Percentiles rank a stretch among this genome's conserved stretches.
Evolutionary conservation across 2,113 vertebrate species (phyloP).

Genomic region (Poeciliopsis turrubarensis): DNA sequence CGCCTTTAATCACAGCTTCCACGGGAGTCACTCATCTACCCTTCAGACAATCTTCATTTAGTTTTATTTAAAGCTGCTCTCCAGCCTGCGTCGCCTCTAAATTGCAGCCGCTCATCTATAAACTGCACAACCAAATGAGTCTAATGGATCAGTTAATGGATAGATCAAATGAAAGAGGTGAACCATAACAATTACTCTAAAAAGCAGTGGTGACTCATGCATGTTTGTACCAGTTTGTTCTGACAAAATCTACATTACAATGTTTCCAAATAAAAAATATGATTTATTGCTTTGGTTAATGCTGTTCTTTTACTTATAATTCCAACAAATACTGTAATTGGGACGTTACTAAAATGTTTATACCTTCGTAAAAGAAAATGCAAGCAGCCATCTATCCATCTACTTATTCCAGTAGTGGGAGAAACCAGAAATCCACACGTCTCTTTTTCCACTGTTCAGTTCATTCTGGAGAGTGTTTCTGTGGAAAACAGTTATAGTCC

Average conservation of each 20-base stretch:
- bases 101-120: not conserved
- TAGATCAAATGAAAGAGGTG: not conserved
- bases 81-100: not conserved
- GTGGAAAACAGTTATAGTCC: too few relatives aligned
- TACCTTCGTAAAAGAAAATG: not conserved
- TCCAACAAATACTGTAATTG: not conserved
- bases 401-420: not conserved
- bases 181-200: not conserved
- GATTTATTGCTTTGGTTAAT: not conserved
- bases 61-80: conserved; percentile 6
- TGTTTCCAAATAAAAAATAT: not conserved
- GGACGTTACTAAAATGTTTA: not conserved
- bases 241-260: not conserved
- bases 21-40: not conserved
- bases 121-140: not conserved
- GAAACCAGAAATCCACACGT: too few relatives aligned
- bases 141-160: conserved; percentile 8
- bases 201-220: not conserved
- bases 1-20: not conserved
- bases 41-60: not conserved
- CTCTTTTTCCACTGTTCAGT: too few relatives aligned
- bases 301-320: not conserved
- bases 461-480: too few relatives aligned
- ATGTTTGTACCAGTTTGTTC: not conserved
- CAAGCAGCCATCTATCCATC: not conserved